Evolutionary conservation across 1,140 invertebrate genomes (phyloP), one percentile per base, ranked within the genome.

Genomic region (Ceratina australensis): DNA sequence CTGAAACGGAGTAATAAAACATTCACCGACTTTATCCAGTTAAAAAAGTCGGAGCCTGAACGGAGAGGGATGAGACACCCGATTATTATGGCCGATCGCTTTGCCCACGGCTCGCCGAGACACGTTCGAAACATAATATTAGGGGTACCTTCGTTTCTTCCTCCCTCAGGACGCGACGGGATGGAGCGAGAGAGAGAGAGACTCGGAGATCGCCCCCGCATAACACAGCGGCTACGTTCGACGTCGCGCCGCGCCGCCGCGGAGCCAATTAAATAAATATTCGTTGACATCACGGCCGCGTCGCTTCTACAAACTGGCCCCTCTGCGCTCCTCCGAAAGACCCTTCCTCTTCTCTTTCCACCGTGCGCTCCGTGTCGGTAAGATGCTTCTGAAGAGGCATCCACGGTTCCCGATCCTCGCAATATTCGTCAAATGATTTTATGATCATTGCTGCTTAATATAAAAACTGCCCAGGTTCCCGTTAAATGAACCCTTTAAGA

Each of bases 221-320:
- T 87, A 90, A 89, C 87, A 89, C 86, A 88, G 86, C 88, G 87
- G 83, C 86, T 81, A 79, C 85, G 84, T 88, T 91, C 85, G 83
- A 86, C 80, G 82, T 86, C 84, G 82, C 81, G 85, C 65, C 84
- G 82, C 81, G 85, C 65, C 82, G 72, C 82, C 83, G 86, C 77
- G 80, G 84, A 89, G 90, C 90, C 90, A 91, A 91, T 91, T 91
- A 91, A 91, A 91, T 91, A 91, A 91, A 91, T 91, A 91, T 91
- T 91, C 89, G 89, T 88, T 89, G 88, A 90, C 89, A 89, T 89
- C 88, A 88, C 89, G 87, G 84, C 80, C 89, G 86, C 89, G 87
- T 90, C 85, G 88, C 87, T 90, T 79, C 86, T 89, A 90, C 90
- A 91, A 91, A 90, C 90, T 90, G 87, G 83, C 79, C 88, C 88